Conservation (phyloP, 2,888 invertebrate genomes). For the Horisme vitalbata region DNA sequence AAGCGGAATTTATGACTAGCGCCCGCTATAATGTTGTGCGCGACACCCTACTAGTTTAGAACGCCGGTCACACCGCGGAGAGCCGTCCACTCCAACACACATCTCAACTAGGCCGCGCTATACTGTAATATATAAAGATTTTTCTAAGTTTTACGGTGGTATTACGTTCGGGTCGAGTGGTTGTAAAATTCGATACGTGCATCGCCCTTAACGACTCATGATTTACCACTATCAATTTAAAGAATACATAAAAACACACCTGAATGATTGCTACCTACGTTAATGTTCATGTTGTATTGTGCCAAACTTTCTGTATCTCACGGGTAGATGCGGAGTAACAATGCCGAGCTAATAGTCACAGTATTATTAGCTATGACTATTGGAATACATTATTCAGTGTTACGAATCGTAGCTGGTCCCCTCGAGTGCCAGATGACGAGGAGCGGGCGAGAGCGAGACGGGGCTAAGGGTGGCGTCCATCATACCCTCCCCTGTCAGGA, state of each 20-base stretch:
- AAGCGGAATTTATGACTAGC: constrained; percentile 74
- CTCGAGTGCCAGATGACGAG: constrained; percentile 72
- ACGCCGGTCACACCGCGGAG: constrained; percentile 38
- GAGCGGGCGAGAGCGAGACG: constrained; percentile 55
- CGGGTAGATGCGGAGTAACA: constrained; percentile 20
- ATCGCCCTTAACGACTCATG: constrained; percentile 70
- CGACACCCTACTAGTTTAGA: constrained; percentile 50
- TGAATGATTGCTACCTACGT: constrained; percentile 59
- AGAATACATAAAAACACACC: constrained; percentile 70
- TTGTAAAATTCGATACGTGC: constrained; percentile 77
- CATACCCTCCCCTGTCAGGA: constrained; percentile 76
- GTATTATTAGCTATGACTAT: constrained; percentile 61
- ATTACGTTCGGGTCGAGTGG: constrained; percentile 61
- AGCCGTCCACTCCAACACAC: constrained; percentile 32
- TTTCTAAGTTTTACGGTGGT: constrained; percentile 77
- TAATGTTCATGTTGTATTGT: constrained; percentile 56
- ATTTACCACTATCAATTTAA: constrained; percentile 76
- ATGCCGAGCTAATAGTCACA: constrained; percentile 13
- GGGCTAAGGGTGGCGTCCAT: constrained; percentile 69
- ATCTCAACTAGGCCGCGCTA: constrained; percentile 53
- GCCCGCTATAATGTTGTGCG: constrained; percentile 59
- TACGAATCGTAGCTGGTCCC: constrained; percentile 77
- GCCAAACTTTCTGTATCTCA: constrained; percentile 47
- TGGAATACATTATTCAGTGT: constrained; percentile 78
- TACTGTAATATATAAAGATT: constrained; percentile 63